These are phyloP conservation scores for Colostygia pectinataria DNA, from an alignment of 2,888 invertebrate genomes.

Conservation along the genomic window DNA sequence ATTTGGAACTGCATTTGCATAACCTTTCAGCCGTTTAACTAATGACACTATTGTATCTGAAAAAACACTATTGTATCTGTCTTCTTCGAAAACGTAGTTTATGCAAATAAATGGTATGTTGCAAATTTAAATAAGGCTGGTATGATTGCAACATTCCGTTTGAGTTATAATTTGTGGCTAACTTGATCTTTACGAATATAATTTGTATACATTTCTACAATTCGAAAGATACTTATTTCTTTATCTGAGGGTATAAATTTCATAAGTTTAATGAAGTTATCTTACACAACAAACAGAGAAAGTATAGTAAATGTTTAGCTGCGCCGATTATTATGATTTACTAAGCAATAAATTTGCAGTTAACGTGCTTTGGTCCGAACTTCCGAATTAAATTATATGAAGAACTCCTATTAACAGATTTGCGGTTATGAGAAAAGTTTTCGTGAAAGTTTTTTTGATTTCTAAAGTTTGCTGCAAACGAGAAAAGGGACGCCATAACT, in stretches of 20 bases:
- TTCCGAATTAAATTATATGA: conserved; percentile 20
- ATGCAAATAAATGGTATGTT: conserved; percentile 13
- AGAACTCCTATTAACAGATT: conserved; percentile 29
- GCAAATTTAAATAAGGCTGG: conserved; percentile 6
- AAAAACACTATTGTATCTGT: too few species aligned
- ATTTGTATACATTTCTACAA: too few species aligned
- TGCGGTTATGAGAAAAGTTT: conserved; percentile 38
- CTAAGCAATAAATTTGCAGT: conserved; percentile 44
- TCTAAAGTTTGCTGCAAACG: conserved; percentile 10
- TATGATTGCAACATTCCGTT: conserved; percentile 2
- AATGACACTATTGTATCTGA: conserved; percentile 29
- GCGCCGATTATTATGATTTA: conserved; percentile 44
- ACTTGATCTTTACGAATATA: too few species aligned
- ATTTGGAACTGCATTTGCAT: conserved; percentile 1
- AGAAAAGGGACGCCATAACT: background rate
- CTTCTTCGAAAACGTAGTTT: conserved; percentile 10
- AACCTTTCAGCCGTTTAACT: background rate
- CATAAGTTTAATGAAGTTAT: too few species aligned
- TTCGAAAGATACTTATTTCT: too few species aligned
- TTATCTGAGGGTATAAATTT: too few species aligned
- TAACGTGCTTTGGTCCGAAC: conserved; percentile 45
- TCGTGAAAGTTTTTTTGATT: conserved; percentile 9
- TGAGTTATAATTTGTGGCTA: conserved; percentile 12
- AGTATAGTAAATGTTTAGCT: conserved; percentile 15
- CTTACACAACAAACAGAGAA: conserved; percentile 4